phyloP scores from a whole-genome alignment of 2,797 vertebrate species.

The Alouatta caraya region DNA sequence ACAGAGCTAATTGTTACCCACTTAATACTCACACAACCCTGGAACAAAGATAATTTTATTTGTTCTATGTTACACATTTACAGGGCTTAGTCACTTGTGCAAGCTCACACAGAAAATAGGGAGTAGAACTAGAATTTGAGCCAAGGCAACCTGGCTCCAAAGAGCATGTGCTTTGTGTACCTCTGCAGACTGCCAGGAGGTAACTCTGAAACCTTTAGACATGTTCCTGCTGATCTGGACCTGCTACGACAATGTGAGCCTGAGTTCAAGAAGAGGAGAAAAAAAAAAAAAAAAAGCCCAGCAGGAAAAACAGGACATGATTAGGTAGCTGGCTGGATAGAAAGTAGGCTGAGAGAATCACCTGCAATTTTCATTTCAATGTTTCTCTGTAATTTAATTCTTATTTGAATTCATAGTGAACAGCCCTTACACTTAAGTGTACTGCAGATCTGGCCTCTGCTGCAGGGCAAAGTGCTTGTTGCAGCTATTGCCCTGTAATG shows the following conservation, averaged over 20 bases:
- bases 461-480: not conserved
- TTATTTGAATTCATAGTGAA: slow-evolving; percentile 56
- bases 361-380: slow-evolving; percentile 42
- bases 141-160: not conserved
- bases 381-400: slow-evolving; percentile 54
- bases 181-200: not conserved
- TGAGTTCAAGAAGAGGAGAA: not conserved
- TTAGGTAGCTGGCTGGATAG: not conserved
- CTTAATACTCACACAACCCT: not conserved
- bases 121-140: not conserved
- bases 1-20: not conserved
- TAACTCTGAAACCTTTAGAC: not conserved
- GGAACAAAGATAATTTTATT: not conserved
- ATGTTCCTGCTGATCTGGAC: not conserved
- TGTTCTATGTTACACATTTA: not conserved
- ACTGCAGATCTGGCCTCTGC: not conserved
- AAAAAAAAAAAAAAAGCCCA: not conserved
- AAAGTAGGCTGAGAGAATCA: not conserved
- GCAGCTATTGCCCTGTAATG: not conserved
- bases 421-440: not conserved
- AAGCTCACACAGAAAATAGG: not conserved
- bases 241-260: not conserved
- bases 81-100: not conserved
- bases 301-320: not conserved
- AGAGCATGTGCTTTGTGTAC: not conserved